Percentiles rank a stretch among this genome's conserved stretches.
phyloP scores from a whole-genome alignment of 2,888 invertebrate genomes.

The Teleogryllus oceanicus region DNA sequence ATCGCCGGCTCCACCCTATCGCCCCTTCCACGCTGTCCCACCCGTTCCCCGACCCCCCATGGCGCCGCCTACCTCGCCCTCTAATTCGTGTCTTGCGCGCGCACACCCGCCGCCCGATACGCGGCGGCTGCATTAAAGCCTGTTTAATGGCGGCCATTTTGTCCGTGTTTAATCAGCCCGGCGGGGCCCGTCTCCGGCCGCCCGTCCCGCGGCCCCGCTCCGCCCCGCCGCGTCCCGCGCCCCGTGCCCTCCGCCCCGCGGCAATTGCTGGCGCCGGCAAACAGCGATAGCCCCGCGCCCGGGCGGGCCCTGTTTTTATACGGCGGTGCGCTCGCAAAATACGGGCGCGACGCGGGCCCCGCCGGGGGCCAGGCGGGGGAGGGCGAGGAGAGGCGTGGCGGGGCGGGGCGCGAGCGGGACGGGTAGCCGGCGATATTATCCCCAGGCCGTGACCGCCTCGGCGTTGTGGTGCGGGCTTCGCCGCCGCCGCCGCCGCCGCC shows the following conservation, averaged over 20 bases:
- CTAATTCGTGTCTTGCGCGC: neutral
- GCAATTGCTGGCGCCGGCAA: slow-evolving; percentile 11
- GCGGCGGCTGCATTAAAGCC: slow-evolving; percentile 3
- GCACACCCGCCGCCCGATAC: neutral
- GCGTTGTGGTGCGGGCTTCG: neutral
- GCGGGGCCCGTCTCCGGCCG: neutral
- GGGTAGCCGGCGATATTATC: neutral
- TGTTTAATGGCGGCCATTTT: slow-evolving; percentile 18
- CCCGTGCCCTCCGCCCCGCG: neutral
- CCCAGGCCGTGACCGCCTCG: neutral
- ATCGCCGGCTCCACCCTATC: no score
- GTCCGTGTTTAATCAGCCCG: slow-evolving; percentile 18
- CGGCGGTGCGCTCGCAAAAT: neutral
- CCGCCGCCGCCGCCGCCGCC: no score
- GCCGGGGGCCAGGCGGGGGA: neutral
- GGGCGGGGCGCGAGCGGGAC: neutral
- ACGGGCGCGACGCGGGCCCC: neutral
- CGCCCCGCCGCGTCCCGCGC: neutral
- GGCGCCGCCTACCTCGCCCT: no score
- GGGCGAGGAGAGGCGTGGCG: no score
- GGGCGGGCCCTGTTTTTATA: neutral
- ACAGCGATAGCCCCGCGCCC: neutral
- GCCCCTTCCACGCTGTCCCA: no score
- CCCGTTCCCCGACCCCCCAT: no score
- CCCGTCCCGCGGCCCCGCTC: neutral